Base-by-base conservation (phyloP, 1,140 invertebrate genomes). In the Eumeta japonica region DNA sequence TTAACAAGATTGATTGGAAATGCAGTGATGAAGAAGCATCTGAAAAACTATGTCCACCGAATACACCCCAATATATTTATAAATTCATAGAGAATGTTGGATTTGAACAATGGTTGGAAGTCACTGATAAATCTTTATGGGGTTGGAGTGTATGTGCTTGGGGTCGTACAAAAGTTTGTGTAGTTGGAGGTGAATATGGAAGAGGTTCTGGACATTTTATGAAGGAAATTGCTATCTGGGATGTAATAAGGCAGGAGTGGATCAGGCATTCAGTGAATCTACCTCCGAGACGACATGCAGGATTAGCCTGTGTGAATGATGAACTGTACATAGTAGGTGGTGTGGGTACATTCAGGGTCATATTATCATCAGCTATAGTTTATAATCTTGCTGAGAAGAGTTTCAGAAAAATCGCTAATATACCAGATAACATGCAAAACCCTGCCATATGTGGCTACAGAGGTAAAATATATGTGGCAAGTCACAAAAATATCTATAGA, bases 331-430 rank as follows among this genome's bases (percentile, higher is more conserved):
- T 73, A 29, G 38, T 64, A 35, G 68, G 68, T 46, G 68, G 68
- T 18, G 60, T 70, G 43, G 63, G 63, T 49, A 58, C 50, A 20
- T 67, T 55, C 55, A 66, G 67, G 67, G 56, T 70, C 45, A 45
- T 63, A 14, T 40, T 65, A 20, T 58, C 66, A 12, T 49, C 57
- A 11, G 58, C 53, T 13, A 46, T 62, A 13, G 32, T 55, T 7
- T 73, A 65, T 35, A 51, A 70, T 35, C 49, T 73, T 32, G 68
- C 60, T 34, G 37, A 55, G 24, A 58, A 52, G 39, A 46, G 55
- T 16, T 57, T 43, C 30, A 57, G 62, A 29, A 52, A 51, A 29
- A 59, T 66, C 12, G 55, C 59, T 10, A 62, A 55, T 14, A 46
- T 68, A 5, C 61, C 59, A 18, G 65, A 68, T 20, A 43, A 61